phyloP scores from a whole-genome alignment of 2,888 invertebrate species.

The Gymnoscelis rufifasciata region DNA sequence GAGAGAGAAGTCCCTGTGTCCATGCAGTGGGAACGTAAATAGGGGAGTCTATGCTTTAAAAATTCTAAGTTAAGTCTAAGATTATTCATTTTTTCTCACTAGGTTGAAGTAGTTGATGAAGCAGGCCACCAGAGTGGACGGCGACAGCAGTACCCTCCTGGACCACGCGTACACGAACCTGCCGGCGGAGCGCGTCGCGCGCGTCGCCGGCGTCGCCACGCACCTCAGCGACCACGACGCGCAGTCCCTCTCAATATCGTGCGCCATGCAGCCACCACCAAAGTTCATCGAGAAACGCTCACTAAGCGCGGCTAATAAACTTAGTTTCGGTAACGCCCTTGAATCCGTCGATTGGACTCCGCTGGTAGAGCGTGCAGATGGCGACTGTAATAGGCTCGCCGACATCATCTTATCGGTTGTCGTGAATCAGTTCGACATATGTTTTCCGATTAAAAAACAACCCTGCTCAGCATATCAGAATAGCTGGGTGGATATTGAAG shows the following conservation, averaged over 20 bases:
- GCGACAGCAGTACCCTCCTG: too few relatives aligned
- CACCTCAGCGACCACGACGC: not conserved
- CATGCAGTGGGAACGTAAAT: too few relatives aligned
- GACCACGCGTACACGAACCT: too few relatives aligned
- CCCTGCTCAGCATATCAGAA: not conserved
- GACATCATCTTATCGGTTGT: not conserved
- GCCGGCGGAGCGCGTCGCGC: not conserved
- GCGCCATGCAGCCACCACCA: not conserved
- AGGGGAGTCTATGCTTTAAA: too few relatives aligned
- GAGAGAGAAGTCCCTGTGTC: too few relatives aligned
- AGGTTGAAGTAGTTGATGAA: too few relatives aligned
- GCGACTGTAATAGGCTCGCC: conserved; percentile 1
- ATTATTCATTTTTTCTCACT: too few relatives aligned
- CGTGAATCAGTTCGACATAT: conserved; percentile 3
- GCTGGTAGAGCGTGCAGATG: conserved; percentile 4
- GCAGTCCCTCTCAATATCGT: not conserved
- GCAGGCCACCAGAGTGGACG: too few relatives aligned
- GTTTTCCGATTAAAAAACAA: conserved; percentile 6
- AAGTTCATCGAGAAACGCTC: not conserved
- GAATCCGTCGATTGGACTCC: conserved; percentile 4
- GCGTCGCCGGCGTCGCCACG: not conserved
- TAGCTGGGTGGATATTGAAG: not conserved
- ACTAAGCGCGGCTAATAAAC: conserved; percentile 1
- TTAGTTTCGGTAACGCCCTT: conserved; percentile 5
- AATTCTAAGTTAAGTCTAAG: too few relatives aligned